Conservation (phyloP, 2,888 invertebrate genomes). For the Seladonia tumulorum region DNA sequence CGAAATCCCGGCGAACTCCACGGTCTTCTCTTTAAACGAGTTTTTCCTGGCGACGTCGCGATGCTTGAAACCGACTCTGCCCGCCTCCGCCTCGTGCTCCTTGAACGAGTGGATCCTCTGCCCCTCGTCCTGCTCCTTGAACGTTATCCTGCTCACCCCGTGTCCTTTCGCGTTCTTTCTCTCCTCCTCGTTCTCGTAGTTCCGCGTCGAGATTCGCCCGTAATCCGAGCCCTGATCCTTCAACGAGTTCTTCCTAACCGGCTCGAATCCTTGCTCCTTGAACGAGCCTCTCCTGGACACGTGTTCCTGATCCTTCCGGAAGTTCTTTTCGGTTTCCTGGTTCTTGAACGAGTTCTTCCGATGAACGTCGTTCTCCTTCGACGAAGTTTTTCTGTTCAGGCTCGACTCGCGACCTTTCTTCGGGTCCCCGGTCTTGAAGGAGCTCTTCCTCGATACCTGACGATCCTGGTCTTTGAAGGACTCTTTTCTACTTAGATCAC, state of each 20-base stretch:
- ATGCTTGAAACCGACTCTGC: conserved; percentile 47
- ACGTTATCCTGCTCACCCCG: conserved; percentile 65
- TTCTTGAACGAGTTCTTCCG: conserved; percentile 50
- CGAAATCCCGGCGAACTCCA: conserved; percentile 53
- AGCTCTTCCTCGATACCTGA: conserved; percentile 68
- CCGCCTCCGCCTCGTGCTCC: conserved; percentile 39
- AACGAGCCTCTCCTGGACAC: conserved; percentile 58
- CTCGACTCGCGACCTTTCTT: conserved; percentile 56
- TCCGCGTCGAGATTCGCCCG: conserved; percentile 62
- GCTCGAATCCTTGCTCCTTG: conserved; percentile 51
- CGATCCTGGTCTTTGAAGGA: conserved; percentile 64
- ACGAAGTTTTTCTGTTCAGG: conserved; percentile 45
- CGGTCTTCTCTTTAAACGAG: conserved; percentile 58
- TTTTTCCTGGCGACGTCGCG: conserved; percentile 51
- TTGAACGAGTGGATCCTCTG: conserved; percentile 59
- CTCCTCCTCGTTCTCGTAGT: conserved; percentile 62
- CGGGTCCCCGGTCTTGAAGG: conserved; percentile 60
- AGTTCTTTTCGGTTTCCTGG: conserved; percentile 47
- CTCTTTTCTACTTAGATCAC: conserved; percentile 49
- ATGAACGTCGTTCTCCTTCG: conserved; percentile 52
- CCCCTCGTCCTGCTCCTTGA: conserved; percentile 67
- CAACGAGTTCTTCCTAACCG: conserved; percentile 40
- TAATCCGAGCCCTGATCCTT: conserved; percentile 56
- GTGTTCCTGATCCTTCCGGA: conserved; percentile 51
- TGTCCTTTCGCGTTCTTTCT: conserved; percentile 55